A percentile compares a stretch with the other conserved stretches of the same genome.
These are phyloP conservation scores for Athripsodes cinereus DNA, from an alignment of 2,888 invertebrate species.

Conservation along the genomic window DNA sequence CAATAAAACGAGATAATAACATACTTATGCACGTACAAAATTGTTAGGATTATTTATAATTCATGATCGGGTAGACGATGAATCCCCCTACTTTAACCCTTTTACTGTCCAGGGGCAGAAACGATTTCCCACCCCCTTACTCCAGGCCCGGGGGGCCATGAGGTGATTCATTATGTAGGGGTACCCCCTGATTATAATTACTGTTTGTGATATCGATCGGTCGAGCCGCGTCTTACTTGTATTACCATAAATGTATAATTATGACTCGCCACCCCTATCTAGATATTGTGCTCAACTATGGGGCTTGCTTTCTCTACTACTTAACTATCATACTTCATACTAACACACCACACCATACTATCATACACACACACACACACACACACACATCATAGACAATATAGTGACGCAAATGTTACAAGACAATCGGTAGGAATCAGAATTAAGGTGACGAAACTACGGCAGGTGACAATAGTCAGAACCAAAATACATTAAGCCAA, in stretches of 20 bases:
- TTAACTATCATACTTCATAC: too few species aligned
- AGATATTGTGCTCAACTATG: not conserved
- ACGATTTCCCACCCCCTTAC: constrained; percentile 2
- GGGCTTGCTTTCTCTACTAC: too few species aligned
- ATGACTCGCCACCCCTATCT: constrained; percentile 20
- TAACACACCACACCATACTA: too few species aligned
- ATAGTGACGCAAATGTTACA: too few species aligned
- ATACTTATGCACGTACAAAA: constrained; percentile 6
- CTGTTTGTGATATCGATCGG: constrained; percentile 29
- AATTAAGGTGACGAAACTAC: too few species aligned
- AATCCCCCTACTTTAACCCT: constrained; percentile 24
- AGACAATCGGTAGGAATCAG: too few species aligned
- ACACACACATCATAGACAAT: too few species aligned
- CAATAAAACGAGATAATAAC: constrained; percentile 1
- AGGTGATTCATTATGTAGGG: constrained; percentile 10
- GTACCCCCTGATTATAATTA: constrained; percentile 28
- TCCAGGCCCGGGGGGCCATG: constrained; percentile 5
- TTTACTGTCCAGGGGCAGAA: constrained; percentile 26
- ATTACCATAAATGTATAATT: constrained; percentile 29
- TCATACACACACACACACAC: too few species aligned
- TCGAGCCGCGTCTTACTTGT: constrained; percentile 28
- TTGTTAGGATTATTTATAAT: constrained; percentile 5
- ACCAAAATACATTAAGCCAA: too few species aligned
- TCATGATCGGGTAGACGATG: constrained; percentile 1
- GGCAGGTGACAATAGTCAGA: too few species aligned